Conservation (phyloP, 2,888 invertebrate genomes). For the Therioaphis trifolii region DNA sequence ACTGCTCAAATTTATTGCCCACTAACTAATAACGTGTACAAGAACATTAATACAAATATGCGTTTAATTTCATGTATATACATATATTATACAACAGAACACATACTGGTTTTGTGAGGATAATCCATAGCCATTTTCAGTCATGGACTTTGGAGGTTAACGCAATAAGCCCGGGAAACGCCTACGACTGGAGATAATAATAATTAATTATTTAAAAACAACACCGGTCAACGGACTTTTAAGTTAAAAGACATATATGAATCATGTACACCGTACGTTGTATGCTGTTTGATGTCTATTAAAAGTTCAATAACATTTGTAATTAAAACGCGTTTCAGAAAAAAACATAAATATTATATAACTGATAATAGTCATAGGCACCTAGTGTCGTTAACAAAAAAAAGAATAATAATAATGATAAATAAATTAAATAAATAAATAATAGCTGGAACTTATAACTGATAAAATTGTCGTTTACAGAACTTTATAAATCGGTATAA, state of each 20-base stretch:
- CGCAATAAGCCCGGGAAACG: constrained; percentile 49
- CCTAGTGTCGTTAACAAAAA: background rate
- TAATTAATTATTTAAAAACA: constrained; percentile 53
- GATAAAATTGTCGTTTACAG: too few relatives aligned
- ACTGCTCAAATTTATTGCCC: constrained; percentile 54
- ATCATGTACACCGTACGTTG: background rate
- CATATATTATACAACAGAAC: constrained; percentile 10
- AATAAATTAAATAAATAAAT: background rate
- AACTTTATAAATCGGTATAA: too few relatives aligned
- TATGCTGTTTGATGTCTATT: background rate
- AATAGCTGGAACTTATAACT: too few relatives aligned
- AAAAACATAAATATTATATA: background rate
- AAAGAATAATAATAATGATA: background rate
- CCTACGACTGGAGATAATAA: constrained; percentile 50
- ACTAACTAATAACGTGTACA: constrained; percentile 40
- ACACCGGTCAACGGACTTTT: constrained; percentile 50
- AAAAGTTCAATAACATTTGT: background rate
- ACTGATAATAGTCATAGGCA: background rate
- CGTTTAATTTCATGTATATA: constrained; percentile 50
- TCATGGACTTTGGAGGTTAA: constrained; percentile 46
- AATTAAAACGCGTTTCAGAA: too few relatives aligned
- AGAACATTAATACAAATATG: constrained; percentile 56
- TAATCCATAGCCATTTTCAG: constrained; percentile 32
- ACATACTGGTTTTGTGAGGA: constrained; percentile 43
- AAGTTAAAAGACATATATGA: background rate